Percentiles rank a stretch among this genome's conserved stretches.
These are phyloP conservation scores for Beroe forskalii DNA, from an alignment of 37 sponge, comb jelly and placozoan genomes.

Conservation along the genomic window DNA sequence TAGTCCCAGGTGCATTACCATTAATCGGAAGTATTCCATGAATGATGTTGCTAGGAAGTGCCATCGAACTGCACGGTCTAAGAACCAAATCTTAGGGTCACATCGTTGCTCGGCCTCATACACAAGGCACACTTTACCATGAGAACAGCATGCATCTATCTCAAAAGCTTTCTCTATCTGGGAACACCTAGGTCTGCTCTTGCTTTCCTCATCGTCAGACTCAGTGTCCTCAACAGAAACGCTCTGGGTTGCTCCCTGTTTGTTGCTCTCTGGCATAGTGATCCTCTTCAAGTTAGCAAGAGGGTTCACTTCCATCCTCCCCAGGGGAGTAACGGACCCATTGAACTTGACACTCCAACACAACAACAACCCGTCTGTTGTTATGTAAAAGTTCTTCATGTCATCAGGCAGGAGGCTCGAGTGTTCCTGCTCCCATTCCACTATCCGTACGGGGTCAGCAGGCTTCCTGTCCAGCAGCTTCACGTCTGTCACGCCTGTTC, in stretches of 20 bases:
- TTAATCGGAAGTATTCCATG: constrained; percentile 62
- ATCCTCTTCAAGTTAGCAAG: constrained; percentile 51
- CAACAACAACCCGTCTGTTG: constrained; percentile 57
- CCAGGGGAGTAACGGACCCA: constrained; percentile 58
- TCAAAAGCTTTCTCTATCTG: constrained; percentile 57
- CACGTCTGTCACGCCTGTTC: constrained; percentile 55
- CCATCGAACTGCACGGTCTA: constrained; percentile 64
- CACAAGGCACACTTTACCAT: constrained; percentile 65
- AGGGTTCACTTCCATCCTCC: constrained; percentile 65
- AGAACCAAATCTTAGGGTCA: constrained; percentile 63
- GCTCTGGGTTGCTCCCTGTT: constrained; percentile 51
- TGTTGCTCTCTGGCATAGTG: constrained; percentile 22
- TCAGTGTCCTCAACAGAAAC: constrained; percentile 26
- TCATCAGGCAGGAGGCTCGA: constrained; percentile 45
- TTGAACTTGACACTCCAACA: constrained; percentile 64
- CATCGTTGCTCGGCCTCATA: background rate
- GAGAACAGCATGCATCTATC: constrained; percentile 51
- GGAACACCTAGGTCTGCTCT: background rate
- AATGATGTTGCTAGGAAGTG: constrained; percentile 59
- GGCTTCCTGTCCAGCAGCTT: constrained; percentile 54
- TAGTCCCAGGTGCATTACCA: constrained; percentile 66
- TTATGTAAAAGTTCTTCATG: constrained; percentile 62
- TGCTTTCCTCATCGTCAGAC: constrained; percentile 53
- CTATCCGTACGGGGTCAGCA: constrained; percentile 40
- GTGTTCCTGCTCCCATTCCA: constrained; percentile 66